Evolutionary conservation across 1,140 invertebrate species (phyloP).

Genomic region (Caenorhabditis tropicalis): DNA sequence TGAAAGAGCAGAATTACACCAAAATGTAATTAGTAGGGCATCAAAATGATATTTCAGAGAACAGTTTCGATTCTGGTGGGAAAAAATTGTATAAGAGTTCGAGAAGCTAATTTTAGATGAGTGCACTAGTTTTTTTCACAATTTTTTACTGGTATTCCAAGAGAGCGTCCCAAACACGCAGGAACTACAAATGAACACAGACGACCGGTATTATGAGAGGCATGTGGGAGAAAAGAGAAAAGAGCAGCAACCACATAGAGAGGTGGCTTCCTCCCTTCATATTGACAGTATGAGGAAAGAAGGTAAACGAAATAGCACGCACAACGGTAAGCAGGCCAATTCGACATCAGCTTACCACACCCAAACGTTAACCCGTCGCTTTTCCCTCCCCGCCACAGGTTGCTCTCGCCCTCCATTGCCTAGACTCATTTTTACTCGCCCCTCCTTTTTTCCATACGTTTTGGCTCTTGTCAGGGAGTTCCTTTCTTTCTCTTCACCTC

Average conservation of each 20-base stretch:
- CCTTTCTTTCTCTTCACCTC: constrained; percentile 9
- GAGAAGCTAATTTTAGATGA: background rate
- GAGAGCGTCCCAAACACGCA: background rate
- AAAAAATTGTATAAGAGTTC: background rate
- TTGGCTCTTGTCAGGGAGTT: constrained; percentile 37
- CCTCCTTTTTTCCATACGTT: too few species aligned
- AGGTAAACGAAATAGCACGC: constrained; percentile 43
- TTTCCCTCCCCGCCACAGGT: constrained; percentile 18
- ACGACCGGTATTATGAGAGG: constrained; percentile 33
- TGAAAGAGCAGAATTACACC: too few species aligned
- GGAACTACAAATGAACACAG: constrained; percentile 31
- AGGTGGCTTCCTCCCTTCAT: constrained; percentile 26
- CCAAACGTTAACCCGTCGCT: constrained; percentile 41
- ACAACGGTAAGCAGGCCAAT: constrained; percentile 42
- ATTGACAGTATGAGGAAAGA: constrained; percentile 36
- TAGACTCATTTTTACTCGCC: background rate
- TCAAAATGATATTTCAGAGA: too few species aligned
- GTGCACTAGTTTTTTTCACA: background rate
- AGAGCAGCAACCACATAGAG: constrained; percentile 3
- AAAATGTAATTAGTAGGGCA: too few species aligned
- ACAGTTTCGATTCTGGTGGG: too few species aligned
- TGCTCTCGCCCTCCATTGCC: background rate
- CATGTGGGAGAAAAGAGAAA: constrained; percentile 17
- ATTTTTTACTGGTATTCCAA: constrained; percentile 10
- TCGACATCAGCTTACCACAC: constrained; percentile 44